These are phyloP conservation scores for Drosophila rhopaloa DNA, from an alignment of 1,140 invertebrate genomes.

Conservation along the genomic window DNA sequence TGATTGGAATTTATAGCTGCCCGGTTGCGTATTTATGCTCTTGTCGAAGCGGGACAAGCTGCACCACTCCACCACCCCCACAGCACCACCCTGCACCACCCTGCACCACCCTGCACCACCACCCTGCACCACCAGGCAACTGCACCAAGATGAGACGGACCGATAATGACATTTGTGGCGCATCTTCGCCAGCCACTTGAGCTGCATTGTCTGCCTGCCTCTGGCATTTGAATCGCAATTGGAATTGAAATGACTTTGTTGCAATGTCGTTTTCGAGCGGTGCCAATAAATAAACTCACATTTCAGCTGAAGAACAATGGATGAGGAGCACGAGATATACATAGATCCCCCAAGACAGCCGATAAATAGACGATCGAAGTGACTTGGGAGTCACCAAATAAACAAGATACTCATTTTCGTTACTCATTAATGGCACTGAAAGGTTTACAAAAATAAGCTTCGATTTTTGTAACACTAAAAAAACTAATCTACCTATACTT, in stretches of 20 bases:
- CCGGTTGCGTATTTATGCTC: slow-evolving; percentile 38
- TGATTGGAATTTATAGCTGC: slow-evolving; percentile 77
- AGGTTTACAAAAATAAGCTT: too few relatives aligned
- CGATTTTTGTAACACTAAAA: too few relatives aligned
- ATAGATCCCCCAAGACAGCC: slow-evolving; percentile 13
- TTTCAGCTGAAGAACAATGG: slow-evolving; percentile 1
- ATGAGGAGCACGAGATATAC: slow-evolving; percentile 3
- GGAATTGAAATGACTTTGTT: slow-evolving; percentile 81
- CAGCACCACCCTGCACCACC: background rate
- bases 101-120: background rate
- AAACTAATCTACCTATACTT: too few relatives aligned
- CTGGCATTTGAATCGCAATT: slow-evolving; percentile 72
- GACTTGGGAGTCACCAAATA: background rate
- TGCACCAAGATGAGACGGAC: slow-evolving; percentile 51
- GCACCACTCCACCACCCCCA: background rate
- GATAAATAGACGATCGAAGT: slow-evolving; percentile 23
- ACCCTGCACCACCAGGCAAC: background rate
- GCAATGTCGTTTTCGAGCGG: slow-evolving; percentile 64
- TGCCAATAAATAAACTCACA: slow-evolving; percentile 48
- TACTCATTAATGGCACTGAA: background rate
- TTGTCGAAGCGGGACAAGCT: background rate
- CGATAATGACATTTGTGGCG: slow-evolving; percentile 64
- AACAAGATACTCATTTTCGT: slow-evolving; percentile 2
- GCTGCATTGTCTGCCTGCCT: slow-evolving; percentile 14
- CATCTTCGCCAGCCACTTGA: slow-evolving; percentile 12